Conservation (phyloP, 2,113 vertebrate species). For the Sturnira hondurensis region DNA sequence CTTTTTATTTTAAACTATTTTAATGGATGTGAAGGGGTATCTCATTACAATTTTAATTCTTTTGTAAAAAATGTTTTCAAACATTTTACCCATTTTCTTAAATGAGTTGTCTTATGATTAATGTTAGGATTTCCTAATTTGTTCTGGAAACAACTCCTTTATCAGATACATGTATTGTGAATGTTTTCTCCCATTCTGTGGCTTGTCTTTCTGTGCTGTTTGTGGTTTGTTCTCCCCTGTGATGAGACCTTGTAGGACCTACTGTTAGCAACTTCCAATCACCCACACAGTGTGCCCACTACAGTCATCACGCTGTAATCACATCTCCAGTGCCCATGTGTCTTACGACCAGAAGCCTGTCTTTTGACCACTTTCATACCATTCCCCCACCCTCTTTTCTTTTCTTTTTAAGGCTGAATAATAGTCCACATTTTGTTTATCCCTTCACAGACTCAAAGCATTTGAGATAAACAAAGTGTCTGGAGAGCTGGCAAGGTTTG, state of each 20-base stretch:
- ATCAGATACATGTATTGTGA: background rate
- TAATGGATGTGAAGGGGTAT: background rate
- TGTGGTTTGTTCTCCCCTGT: background rate
- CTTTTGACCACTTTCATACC: background rate
- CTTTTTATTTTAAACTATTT: background rate
- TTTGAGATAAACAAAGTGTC: background rate
- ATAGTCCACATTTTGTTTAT: background rate
- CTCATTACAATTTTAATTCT: background rate
- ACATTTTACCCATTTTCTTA: background rate
- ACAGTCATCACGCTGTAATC: no score
- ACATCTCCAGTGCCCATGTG: background rate
- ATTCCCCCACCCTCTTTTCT: background rate
- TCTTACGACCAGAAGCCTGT: background rate
- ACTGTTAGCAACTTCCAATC: background rate
- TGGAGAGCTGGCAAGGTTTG: background rate
- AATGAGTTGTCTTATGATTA: background rate
- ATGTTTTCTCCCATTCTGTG: background rate
- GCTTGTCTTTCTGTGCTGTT: background rate
- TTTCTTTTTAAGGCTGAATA: background rate
- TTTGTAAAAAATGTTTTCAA: conserved; percentile 7
- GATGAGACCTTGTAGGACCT: background rate
- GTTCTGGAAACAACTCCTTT: background rate
- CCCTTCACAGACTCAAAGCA: background rate
- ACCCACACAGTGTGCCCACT: background rate
- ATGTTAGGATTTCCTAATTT: background rate